Evolutionary conservation across 2,113 vertebrate genomes (phyloP), one percentile per base, ranked within the genome.

Genomic region (Salvelinus namaycush): DNA sequence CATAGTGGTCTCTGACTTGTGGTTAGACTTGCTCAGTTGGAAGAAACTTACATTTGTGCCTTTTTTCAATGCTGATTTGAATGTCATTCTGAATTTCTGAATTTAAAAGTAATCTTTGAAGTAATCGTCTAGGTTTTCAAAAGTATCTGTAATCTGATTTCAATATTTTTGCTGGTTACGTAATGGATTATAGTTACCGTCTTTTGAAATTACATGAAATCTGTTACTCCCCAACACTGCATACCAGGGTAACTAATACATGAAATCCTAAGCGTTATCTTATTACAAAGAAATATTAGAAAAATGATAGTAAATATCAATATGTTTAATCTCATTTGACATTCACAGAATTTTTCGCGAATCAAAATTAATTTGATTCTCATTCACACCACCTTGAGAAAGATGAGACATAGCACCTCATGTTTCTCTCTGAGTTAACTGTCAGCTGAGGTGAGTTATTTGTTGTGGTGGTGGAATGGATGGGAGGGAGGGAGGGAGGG

Each of bases 361-460:
- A 57, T 57, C 54, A 57, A 14, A 57, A 4, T 20, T 0, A 11
- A 62, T 62, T 62, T 22, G 5, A 62, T 62, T 31, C 66, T 29
- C 16, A 8, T 77, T 66, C 60, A 34, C 68, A 49, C 29, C 51
- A 39, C 70, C 13, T 20, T 18, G 83, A 74, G 83, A 27, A 70
- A 77, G 80, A 84, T 82, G 22, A 85, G 81, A 84, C 70, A 70
- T 70, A 24, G 14, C 4, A n/a, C 76, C 70, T 86, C 34, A 20
- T 70, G 79, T 89, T 84, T 76, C 80, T 67, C 75, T 7, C 4
- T 14, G 75, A 81, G 73, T 79, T 77, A 81, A 84, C 78, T 69
- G 68, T 90, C 85, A 77, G 72, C 70, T 80, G 74, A 87, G 79
- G 24, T 73, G 12, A 82, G 68, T 68, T 87, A 84, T 88, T 88